Conservation (phyloP, 2,113 vertebrate genomes). For the Misgurnus mizolepis region DNA sequence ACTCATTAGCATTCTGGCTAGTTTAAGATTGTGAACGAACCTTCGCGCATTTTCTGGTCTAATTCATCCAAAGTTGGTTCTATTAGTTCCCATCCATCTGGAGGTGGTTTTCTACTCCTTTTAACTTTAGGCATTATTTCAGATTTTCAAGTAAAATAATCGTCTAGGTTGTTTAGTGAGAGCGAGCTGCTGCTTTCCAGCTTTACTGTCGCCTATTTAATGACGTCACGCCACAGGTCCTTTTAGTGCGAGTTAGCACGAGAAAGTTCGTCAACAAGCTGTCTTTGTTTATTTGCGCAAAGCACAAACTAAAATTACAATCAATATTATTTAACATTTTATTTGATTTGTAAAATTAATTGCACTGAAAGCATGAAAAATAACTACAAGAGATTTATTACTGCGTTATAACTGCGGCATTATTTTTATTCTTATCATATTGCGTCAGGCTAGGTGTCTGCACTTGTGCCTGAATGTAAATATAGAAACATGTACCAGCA, state of each 20-base stretch:
- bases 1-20: not conserved
- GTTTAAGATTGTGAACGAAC: constrained; percentile 61
- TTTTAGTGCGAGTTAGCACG: not conserved
- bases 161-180: not conserved
- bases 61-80: constrained; percentile 96
- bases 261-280: constrained; percentile 10
- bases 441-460: constrained; percentile 72
- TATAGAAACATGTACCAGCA: constrained; percentile 33
- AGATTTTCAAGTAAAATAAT: constrained; percentile 30
- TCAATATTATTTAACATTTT: not conserved
- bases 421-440: constrained; percentile 47
- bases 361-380: not conserved
- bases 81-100: constrained; percentile 97
- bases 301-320: not conserved
- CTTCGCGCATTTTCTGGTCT: constrained; percentile 99
- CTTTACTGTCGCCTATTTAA: not conserved
- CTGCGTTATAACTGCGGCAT: not conserved
- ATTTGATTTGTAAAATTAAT: not conserved
- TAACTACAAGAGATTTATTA: not conserved
- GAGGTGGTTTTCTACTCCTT: constrained; percentile 93
- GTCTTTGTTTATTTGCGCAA: not conserved
- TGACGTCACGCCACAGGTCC: constrained; percentile 5
- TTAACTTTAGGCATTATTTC: constrained; percentile 93
- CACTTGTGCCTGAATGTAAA: constrained; percentile 54
- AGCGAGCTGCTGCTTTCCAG: not conserved